These are phyloP conservation scores for Teleogryllus oceanicus DNA, from an alignment of 2,888 invertebrate genomes.

Conservation along the genomic window DNA sequence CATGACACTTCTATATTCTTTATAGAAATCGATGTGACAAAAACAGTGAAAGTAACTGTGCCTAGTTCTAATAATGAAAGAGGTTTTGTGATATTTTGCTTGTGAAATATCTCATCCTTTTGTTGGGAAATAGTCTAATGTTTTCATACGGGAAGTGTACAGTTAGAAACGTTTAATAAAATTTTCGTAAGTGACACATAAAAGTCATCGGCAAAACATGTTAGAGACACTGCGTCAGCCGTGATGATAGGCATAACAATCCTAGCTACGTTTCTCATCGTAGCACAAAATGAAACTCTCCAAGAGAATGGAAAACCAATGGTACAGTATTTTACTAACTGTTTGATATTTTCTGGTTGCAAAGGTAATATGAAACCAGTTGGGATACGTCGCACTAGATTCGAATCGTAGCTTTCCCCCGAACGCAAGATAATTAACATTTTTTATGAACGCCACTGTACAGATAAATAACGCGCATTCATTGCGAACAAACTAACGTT, in stretches of 20 bases:
- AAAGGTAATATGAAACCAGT: not conserved
- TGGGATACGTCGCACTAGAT: not conserved
- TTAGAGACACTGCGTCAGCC: too few relatives aligned
- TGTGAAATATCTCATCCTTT: constrained; percentile 18
- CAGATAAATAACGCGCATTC: not conserved
- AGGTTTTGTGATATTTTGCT: not conserved
- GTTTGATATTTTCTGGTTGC: not conserved
- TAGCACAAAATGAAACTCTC: not conserved
- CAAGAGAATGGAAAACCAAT: not conserved
- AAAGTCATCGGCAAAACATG: not conserved
- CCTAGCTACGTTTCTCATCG: too few relatives aligned
- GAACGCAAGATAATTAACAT: not conserved
- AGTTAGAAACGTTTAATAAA: not conserved
- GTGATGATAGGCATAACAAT: too few relatives aligned
- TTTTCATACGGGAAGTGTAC: not conserved
- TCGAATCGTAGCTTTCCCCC: not conserved
- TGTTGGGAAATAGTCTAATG: not conserved
- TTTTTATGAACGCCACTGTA: not conserved
- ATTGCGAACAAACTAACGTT: not conserved
- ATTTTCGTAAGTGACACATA: not conserved
- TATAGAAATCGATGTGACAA: not conserved
- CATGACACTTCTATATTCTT: not conserved
- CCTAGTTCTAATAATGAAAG: not conserved
- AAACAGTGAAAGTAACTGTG: not conserved
- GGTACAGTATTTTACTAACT: constrained; percentile 9